Percentiles rank a stretch among this genome's conserved stretches.
Conservation (phyloP, 2,888 invertebrate genomes). For the Leptinotarsa tumamoca region DNA sequence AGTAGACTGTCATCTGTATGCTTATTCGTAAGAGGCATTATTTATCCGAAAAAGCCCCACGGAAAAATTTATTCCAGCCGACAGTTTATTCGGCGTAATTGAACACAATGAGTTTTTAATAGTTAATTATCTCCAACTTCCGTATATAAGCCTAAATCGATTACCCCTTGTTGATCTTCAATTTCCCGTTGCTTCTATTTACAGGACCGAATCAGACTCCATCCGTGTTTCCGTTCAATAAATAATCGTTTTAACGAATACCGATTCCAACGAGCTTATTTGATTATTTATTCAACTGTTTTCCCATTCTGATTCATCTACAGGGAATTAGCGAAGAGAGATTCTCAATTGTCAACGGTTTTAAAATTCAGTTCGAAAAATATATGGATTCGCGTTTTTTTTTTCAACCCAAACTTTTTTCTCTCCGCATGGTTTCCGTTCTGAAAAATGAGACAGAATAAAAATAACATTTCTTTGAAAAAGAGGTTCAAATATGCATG, state of each 20-base stretch:
- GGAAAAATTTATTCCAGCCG: conserved; percentile 6
- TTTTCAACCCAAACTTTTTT: neutral
- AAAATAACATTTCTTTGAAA: too few species aligned
- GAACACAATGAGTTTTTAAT: conserved; percentile 45
- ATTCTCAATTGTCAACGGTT: neutral
- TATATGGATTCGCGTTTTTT: neutral
- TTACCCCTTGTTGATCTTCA: conserved; percentile 41
- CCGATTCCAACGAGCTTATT: neutral
- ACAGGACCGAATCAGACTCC: conserved; percentile 9
- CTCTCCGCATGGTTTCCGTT: too few species aligned
- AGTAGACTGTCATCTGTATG: too few species aligned
- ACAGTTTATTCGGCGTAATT: conserved; percentile 22
- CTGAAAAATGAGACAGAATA: too few species aligned
- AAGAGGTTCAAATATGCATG: too few species aligned
- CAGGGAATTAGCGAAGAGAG: neutral
- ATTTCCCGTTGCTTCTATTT: conserved; percentile 13
- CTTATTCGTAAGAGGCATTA: neutral
- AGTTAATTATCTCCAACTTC: conserved; percentile 44
- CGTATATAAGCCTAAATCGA: conserved; percentile 47
- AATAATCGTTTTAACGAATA: conserved; percentile 17
- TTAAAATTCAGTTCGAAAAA: neutral
- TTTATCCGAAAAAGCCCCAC: neutral
- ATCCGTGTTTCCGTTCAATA: conserved; percentile 21
- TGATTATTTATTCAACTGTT: conserved; percentile 7
- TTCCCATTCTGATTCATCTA: neutral